Evolutionary conservation across 2,113 vertebrate genomes (phyloP), one percentile per base, ranked within the genome.

Genomic region (Microtus oregoni): DNA sequence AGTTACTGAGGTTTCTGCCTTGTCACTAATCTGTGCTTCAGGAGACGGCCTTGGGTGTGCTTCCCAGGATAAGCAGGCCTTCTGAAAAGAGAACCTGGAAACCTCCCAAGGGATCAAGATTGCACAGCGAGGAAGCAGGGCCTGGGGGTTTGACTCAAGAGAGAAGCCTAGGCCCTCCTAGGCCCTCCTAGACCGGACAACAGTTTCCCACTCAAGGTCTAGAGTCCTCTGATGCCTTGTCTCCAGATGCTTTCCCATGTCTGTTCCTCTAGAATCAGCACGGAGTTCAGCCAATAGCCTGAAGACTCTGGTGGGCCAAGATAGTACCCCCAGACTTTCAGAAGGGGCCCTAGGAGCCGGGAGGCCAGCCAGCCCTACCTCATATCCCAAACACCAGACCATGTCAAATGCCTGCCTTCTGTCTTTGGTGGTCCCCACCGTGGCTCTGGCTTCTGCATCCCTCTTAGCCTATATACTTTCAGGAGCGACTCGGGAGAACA

Each of bases 1-100:
- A 86, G 79, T 92, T 92, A 63, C 58, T 8, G 58, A 65, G 93
- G 68, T 89, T 89, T 70, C 47, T 35, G 24, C 86, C 68, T 41
- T 75, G 70, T 38, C 63, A 77, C 91, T 32, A 13, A 87, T 17
- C 47, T 26, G 3, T n/a, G 44, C 75, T 58, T 2, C 4, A n/a
- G 70, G 76, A 32, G 68, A 61, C 28, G 32, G 15, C 76, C 86
- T 41, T 58, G 38, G 20, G 12, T 20, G 24, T 26, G 75, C 35
- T 58, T 75, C 22, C 63, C 10, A n/a, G 32, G 76, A 47, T 8
- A 4, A n/a, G 32, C 26, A 17, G 44, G 70, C 26, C 10, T 58
- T 87, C 68, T n/a, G 32, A 78, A 55, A 38, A 65, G 28, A 44
- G 73, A 65, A 47, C n/a, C 1, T 4, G 76, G 72, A 86, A 41